Evolutionary conservation across 1,140 invertebrate genomes (phyloP), one percentile per base, ranked within the genome.

Genomic region (Polypedilum vanderplanki): DNA sequence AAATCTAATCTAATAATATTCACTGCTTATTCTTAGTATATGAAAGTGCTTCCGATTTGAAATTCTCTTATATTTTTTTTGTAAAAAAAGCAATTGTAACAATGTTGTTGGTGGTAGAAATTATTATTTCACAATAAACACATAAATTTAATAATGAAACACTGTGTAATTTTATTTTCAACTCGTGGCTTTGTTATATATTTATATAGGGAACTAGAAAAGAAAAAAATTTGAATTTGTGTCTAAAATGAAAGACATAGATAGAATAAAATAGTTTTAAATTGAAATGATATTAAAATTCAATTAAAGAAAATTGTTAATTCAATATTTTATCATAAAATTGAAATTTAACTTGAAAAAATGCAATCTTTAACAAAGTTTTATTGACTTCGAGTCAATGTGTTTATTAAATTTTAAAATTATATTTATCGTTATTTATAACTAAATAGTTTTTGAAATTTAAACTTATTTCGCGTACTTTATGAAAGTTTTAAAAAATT

Each of bases 81-180:
- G 65, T 3, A 5, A 70, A 18, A n/a, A 70, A 18, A 18, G 65
- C 65, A 18, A 20, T 10, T n/a, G 65, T 9, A 70, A 10, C 9
- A 9, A 20, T 10, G 9, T 18, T 20, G 18, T 70, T 70, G 46
- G 24, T 33, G 1, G 24, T 33, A 5, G 24, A 33, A 33, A 57
- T 57, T 57, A 57, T 57, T 57, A 57, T 57, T 57, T 57, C n/a
- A 57, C 46, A 57, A 57, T 57, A 57, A 57, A 57, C 46, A 57
- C n/a, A 57, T n/a, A 57, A 57, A 57, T 57, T 57, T 57, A 57
- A 57, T 57, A 57, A 57, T 57, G n/a, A 57, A 57, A 57, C n/a
- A 57, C n/a, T n/a, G 46, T 57, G n/a, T 57, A 57, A 57, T 57
- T 57, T 57, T n/a, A 57, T 57, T 57, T 57, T 57, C n/a, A 33